phyloP scores from a whole-genome alignment of 2,113 vertebrate species.

The Festucalex cinctus region DNA sequence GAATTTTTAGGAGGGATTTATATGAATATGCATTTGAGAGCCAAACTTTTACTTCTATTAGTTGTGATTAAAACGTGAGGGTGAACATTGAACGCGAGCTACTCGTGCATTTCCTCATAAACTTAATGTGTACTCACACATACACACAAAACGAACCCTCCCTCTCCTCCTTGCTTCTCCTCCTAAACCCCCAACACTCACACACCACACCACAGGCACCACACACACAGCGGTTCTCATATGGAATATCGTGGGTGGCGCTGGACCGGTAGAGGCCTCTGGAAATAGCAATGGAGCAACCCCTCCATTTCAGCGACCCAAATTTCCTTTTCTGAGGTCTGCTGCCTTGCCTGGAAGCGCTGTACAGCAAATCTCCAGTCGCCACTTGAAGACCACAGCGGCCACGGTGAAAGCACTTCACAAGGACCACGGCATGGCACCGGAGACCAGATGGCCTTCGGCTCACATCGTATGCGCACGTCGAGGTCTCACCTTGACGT shows the following conservation, averaged over 20 bases:
- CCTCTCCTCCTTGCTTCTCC: background rate
- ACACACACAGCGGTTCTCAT: slow-evolving; percentile 66
- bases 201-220: slow-evolving; percentile 49
- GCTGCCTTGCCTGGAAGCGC: slow-evolving; percentile 73
- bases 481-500: background rate
- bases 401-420: slow-evolving; percentile 76
- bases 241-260: slow-evolving; percentile 78
- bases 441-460: slow-evolving; percentile 72
- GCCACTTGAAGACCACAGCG: slow-evolving; percentile 73
- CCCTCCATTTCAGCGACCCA: slow-evolving; percentile 76
- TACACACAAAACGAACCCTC: slow-evolving; percentile 23
- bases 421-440: slow-evolving; percentile 63
- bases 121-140: slow-evolving; percentile 24
- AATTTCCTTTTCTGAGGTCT: slow-evolving; percentile 82
- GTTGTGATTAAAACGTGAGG: slow-evolving; percentile 11
- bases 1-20: background rate
- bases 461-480: slow-evolving; percentile 18
- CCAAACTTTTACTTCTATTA: background rate
- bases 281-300: slow-evolving; percentile 78
- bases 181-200: slow-evolving; percentile 28
- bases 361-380: slow-evolving; percentile 75
- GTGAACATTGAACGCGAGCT: slow-evolving; percentile 6
- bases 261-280: slow-evolving; percentile 69
- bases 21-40: background rate
- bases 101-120: slow-evolving; percentile 39